Conservation (phyloP, 2,797 vertebrate genomes). For the Xiphorhynchus erythropygius region DNA sequence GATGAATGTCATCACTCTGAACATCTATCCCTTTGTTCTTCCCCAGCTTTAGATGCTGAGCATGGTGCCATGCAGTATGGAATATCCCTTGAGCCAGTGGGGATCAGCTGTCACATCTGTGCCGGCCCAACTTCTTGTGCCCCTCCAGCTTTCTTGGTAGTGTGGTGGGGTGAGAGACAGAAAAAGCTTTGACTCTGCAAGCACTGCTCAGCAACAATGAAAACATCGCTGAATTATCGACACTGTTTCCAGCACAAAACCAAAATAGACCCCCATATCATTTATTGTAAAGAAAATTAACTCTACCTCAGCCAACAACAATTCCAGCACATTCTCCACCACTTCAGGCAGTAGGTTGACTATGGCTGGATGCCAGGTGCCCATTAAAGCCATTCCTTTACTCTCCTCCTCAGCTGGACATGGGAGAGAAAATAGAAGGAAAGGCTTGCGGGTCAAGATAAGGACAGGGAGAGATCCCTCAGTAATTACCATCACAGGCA, state of each 20-base stretch:
- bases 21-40: not conserved
- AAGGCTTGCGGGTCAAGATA: not conserved
- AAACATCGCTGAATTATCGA: not conserved
- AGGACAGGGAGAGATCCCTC: not conserved
- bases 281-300: not conserved
- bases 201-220: not conserved
- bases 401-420: not conserved
- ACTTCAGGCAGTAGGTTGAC: not conserved
- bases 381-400: not conserved
- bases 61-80: not conserved
- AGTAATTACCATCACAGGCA: not conserved
- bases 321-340: not conserved
- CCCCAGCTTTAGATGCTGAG: not conserved
- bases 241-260: not conserved
- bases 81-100: not conserved
- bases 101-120: not conserved
- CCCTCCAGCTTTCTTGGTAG: not conserved
- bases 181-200: not conserved
- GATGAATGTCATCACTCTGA: not conserved
- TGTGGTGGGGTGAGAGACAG: rapidly evolving
- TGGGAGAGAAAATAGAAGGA: not conserved
- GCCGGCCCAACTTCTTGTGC: not conserved
- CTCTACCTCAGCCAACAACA: no score
- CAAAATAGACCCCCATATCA: not conserved
- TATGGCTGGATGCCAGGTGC: not conserved